Evolutionary conservation across 2,113 vertebrate species (phyloP), one percentile per base, ranked within the genome.

Genomic region (Hippocampus comes): DNA sequence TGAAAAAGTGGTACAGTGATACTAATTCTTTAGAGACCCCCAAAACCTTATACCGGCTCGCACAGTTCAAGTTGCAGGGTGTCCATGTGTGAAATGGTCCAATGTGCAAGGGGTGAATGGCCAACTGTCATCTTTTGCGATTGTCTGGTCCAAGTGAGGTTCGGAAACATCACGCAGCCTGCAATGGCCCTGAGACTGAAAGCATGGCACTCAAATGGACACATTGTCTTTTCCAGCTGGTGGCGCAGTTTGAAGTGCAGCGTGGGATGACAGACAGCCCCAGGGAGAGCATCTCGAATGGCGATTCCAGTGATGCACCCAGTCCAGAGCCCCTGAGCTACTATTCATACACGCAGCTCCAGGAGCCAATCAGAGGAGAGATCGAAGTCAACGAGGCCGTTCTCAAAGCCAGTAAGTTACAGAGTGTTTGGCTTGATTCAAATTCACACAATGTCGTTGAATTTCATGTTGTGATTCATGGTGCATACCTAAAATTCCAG

Each of bases 341-440:
- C 76, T 92, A 93, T 57, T 69, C 89, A 9, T 84, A 90, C 80
- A 89, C 92, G 57, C 79, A 84, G 0, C 93, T 93, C 76, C 93
- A 93, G 60, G 93, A 95, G 57, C 92, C 94, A 0, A 66, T 82
- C 71, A 82, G 85, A 27, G 86, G 94, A 6, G 97, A 97, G 90
- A 98, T 99, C 1, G 95, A 98, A 90, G 96, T 99, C 75, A 98
- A 94, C 46, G 91, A 95, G 76, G 94, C 93, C 69, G 77, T 92
- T 72, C 89, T 99, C 56, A 97, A 95, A 88, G 86, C 93, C 74
- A 96, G 97, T 99, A 94, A 0, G 95, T 94, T 55, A 48, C 1
- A 59, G 15, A 51, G 15, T 15, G 20, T 25, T 70, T 7, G 17
- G 14, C 4, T 30, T 68, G 4, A 46, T 27, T 10, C 15, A 51